Evolutionary conservation across 2,888 invertebrate species (phyloP), one percentile per base, ranked within the genome.

Genomic region (Gandaritis pyraliata): DNA sequence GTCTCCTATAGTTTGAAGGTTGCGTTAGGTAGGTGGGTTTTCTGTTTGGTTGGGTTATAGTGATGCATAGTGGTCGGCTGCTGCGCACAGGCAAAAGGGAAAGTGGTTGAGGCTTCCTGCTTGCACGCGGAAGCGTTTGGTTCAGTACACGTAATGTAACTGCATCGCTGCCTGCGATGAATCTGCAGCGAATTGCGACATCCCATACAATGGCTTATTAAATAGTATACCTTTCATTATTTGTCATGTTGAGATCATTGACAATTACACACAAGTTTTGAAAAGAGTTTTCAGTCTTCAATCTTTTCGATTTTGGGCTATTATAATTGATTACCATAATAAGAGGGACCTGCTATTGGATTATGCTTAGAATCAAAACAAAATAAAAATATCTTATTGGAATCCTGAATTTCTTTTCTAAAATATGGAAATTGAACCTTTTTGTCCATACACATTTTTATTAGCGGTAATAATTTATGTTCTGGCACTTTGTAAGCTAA

Each of bases 31-130:
- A 13, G 11, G 30, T 13, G 30, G 64, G 57, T 67, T 61, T 53
- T 78, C 52, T 52, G 70, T 75, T 78, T 72, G 74, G 84, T 72
- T 66, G 85, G 81, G 73, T 88, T 82, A 85, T 85, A 85, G 70
- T 81, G 83, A 83, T 87, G 86, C 85, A 86, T 85, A 82, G 82
- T 63, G 54, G 53, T 83, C 81, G 88, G 88, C 90, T 90, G 90
- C 90, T 90, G 90, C 87, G 88, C 86, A 76, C 85, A 78, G 88
- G 89, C 87, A 90, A 92, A 91, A 91, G 90, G 89, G 91, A 92
- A 92, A 92, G 91, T 91, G 87, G 77, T 78, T 76, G 79, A 76
- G 66, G 84, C 85, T 92, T 91, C 91, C 91, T 91, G 90, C 87
- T 91, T 77, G 82, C 85, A 86, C 86, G 85, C 90, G 91, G 91